Base-by-base conservation (phyloP, 2,888 invertebrate genomes). In the Pandemis cinnamomeana region DNA sequence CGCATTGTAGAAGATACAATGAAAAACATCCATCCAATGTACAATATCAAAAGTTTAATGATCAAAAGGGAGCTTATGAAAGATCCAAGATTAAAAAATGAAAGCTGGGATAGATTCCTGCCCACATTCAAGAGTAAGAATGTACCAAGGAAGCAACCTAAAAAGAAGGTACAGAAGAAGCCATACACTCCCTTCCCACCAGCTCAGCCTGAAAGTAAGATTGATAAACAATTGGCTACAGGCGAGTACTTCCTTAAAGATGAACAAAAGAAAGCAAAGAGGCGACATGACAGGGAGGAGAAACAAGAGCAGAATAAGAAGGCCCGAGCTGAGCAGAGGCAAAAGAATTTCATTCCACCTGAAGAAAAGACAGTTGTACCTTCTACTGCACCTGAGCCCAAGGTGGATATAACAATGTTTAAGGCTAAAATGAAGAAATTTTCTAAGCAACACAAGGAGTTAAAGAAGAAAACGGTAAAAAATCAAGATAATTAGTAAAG, bases 21-120 rank as follows among this genome's bases (percentile, higher is more conserved):
- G 99, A 98, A 98, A 86, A 99, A 99, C 89, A 96, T 99, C 71
- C 99, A 99, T 94, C 99, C 99, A 0, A 98, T 99, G 88, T 99
- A 99, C 86, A 99, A 99, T 84, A 99, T 99, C 1, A 98, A 99
- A 94, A 97, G 98, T 2, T 91, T 99, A 68, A 99, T 99, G 99
- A 99, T 99, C 68, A 99, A 99, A 88, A 95, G 97, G 80, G 99
- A 99, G 90, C 91, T 99, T 72, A 97, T 97, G 82, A 99, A 99
- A 91, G 98, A 99, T 94, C 97, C 99, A 0, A 96, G 96, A 83
- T 88, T 99, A 71, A 97, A 97, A 87, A 96, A 98, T 89, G 99
- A 99, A 89, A 98, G 97, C 87, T 99, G 99, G 99, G 98, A 98
- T 53, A 95, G 99, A 78, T 99, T 99, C 91, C 90, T 99, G 79